phyloP scores from a whole-genome alignment of 2,113 vertebrate genomes.

The Labeo catla region DNA sequence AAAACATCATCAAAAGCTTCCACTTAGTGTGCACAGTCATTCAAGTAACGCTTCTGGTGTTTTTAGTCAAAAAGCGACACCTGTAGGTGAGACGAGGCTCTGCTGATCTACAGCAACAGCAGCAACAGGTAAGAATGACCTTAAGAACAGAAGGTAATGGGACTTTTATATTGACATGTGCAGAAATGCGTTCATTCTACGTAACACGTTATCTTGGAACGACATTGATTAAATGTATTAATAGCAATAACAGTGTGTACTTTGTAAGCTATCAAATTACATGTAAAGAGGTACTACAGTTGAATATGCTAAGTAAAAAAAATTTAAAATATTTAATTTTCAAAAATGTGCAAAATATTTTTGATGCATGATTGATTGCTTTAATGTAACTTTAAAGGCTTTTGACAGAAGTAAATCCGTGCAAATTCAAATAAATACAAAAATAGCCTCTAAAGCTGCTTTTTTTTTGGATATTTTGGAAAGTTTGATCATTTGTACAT shows the following conservation, averaged over 20 bases:
- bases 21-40: constrained; percentile 71
- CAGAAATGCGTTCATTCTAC: neutral
- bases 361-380: no score
- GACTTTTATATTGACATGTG: neutral
- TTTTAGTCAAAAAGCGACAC: constrained; percentile 77
- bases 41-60: constrained; percentile 76
- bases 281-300: neutral
- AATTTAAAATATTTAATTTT: no score
- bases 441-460: neutral
- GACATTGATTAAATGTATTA: neutral
- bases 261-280: neutral
- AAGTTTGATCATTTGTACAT: neutral
- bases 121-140: constrained; percentile 76
- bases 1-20: constrained; percentile 64
- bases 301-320: neutral
- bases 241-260: neutral
- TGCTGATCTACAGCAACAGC: constrained; percentile 73
- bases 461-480: neutral
- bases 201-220: neutral
- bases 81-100: constrained; percentile 69
- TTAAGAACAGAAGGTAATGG: neutral
- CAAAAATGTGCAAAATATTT: no score
- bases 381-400: neutral
- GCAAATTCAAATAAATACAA: neutral
- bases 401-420: neutral